Conservation (phyloP, 2,888 invertebrate genomes). For the Nineta flava region DNA sequence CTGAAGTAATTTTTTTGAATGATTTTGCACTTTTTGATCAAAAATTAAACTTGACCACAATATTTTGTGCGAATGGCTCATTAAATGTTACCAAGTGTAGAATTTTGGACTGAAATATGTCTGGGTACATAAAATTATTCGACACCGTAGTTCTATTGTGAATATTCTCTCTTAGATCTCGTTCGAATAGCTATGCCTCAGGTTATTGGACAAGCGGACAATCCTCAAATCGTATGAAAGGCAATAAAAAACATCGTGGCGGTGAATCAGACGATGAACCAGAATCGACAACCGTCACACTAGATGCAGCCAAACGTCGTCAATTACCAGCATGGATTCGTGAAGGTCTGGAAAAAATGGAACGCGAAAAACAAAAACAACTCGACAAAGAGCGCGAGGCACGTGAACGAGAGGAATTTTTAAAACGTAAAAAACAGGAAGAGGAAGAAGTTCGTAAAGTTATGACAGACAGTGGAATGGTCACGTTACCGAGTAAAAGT, state of each 20-base stretch:
- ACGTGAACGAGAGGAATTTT: constrained; percentile 41
- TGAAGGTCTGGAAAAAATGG: constrained; percentile 95
- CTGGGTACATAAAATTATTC: too few species aligned
- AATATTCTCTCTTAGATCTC: constrained; percentile 10
- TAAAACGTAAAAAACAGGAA: constrained; percentile 33
- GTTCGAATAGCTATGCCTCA: constrained; percentile 12
- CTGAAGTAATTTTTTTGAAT: too few species aligned
- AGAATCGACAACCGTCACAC: constrained; percentile 22
- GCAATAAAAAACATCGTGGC: background rate
- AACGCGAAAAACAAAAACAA: constrained; percentile 78
- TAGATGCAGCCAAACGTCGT: constrained; percentile 74
- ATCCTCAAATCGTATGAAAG: background rate
- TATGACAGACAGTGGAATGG: constrained; percentile 21
- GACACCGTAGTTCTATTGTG: too few species aligned
- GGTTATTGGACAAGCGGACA: constrained; percentile 20
- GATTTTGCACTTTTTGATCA: too few species aligned
- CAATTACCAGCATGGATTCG: constrained; percentile 96
- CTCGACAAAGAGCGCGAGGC: constrained; percentile 61
- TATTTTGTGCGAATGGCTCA: too few species aligned
- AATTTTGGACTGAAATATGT: too few species aligned
- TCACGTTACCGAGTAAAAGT: constrained; percentile 36
- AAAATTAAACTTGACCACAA: too few species aligned
- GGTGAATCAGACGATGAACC: constrained; percentile 8
- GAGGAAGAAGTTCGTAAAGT: constrained; percentile 35
- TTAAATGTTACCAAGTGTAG: too few species aligned